Conservation (phyloP, 2,797 vertebrate genomes). For the Enteromius afrohamiltoni region DNA sequence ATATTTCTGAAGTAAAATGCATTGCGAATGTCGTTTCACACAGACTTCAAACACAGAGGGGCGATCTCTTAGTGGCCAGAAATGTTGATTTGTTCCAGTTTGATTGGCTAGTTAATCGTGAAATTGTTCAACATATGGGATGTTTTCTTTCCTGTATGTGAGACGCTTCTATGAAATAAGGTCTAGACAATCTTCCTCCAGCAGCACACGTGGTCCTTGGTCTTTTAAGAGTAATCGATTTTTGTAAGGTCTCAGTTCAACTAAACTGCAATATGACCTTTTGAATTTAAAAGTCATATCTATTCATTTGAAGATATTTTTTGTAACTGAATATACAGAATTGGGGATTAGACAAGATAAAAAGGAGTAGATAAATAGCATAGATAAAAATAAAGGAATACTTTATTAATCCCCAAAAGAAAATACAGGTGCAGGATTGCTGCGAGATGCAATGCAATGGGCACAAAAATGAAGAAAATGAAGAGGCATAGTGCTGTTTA, state of each 20-base stretch:
- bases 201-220: background rate
- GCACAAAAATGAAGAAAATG: background rate
- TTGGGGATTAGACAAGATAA: constrained; percentile 9
- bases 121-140: constrained; percentile 18
- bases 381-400: constrained; percentile 6
- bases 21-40: background rate
- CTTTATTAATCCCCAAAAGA: constrained; percentile 8
- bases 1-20: constrained; percentile 4
- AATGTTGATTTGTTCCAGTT: constrained; percentile 28
- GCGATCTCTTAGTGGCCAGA: constrained; percentile 4
- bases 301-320: constrained; percentile 10
- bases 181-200: constrained; percentile 25
- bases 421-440: background rate
- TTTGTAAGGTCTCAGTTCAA: constrained; percentile 11
- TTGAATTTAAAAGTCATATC: constrained; percentile 28
- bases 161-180: constrained; percentile 15
- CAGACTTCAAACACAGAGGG: background rate
- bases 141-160: constrained; percentile 8
- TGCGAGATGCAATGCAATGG: background rate
- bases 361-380: background rate
- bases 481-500: background rate
- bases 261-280: constrained; percentile 19
- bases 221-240: constrained; percentile 7
- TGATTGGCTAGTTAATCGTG: background rate
- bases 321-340: constrained; percentile 13